These are phyloP conservation scores for Pantala flavescens DNA, from an alignment of 1,140 invertebrate genomes.

Conservation along the genomic window DNA sequence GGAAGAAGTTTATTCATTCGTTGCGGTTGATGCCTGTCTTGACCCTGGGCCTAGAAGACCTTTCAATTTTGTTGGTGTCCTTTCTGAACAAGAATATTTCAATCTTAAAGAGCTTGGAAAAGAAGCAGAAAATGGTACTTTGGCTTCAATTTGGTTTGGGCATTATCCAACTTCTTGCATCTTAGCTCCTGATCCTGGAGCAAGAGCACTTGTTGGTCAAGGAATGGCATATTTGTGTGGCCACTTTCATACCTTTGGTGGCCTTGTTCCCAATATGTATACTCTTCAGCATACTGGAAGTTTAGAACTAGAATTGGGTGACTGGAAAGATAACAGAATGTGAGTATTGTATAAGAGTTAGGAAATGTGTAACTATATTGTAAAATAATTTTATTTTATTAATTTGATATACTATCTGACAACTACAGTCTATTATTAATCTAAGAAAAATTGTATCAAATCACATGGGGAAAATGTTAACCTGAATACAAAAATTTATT, in stretches of 20 bases:
- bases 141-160: constrained; percentile 75
- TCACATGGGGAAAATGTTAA: constrained; percentile 4
- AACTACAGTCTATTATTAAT: no score
- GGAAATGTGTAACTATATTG: not conserved
- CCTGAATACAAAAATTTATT: no score
- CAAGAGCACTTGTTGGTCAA: constrained; percentile 40
- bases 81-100: constrained; percentile 47
- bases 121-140: constrained; percentile 34
- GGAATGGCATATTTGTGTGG: constrained; percentile 77
- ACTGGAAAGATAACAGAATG: constrained; percentile 89
- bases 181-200: constrained; percentile 45
- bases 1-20: constrained; percentile 57
- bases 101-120: constrained; percentile 42
- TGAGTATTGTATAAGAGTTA: constrained; percentile 39
- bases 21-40: constrained; percentile 79
- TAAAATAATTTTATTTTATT: constrained; percentile 1
- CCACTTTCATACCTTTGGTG: constrained; percentile 77
- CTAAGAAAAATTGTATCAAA: no score
- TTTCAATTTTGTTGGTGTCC: constrained; percentile 83
- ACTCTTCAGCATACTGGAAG: constrained; percentile 72
- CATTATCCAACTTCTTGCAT: constrained; percentile 91
- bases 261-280: constrained; percentile 74
- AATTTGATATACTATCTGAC: no score
- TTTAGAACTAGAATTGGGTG: constrained; percentile 80
- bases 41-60: constrained; percentile 75